These are phyloP conservation scores for Melanogrammus aeglefinus DNA, from an alignment of 2,797 vertebrate species.

Conservation along the genomic window DNA sequence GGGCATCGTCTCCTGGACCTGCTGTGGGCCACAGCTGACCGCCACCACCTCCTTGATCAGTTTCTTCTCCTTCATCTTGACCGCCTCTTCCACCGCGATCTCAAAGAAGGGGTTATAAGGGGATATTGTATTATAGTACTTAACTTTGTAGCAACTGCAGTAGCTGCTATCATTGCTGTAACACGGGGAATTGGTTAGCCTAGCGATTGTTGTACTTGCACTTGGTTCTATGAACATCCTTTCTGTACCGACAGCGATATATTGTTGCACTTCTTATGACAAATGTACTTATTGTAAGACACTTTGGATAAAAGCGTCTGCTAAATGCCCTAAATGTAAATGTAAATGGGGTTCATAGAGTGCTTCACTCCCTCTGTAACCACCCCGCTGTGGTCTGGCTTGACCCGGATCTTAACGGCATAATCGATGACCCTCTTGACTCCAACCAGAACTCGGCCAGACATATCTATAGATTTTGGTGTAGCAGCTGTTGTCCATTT, in stretches of 20 bases:
- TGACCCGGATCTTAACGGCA: constrained; percentile 91
- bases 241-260: too few species aligned
- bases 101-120: constrained; percentile 96
- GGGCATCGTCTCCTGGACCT: constrained; percentile 89
- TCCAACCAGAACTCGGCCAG: constrained; percentile 84
- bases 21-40: constrained; percentile 86
- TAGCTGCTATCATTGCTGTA: too few species aligned
- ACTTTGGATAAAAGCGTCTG: too few species aligned
- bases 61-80: constrained; percentile 89
- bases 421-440: constrained; percentile 93
- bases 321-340: too few species aligned
- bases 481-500: too few species aligned
- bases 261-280: too few species aligned
- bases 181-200: too few species aligned
- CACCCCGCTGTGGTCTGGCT: constrained; percentile 80
- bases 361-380: constrained; percentile 92
- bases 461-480: constrained; percentile 66
- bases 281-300: too few species aligned
- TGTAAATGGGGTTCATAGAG: constrained; percentile 94
- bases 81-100: constrained; percentile 89
- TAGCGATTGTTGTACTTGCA: too few species aligned
- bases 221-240: too few species aligned
- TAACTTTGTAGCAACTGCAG: too few species aligned
- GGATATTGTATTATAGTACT: too few species aligned
- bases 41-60: constrained; percentile 85